Base-by-base conservation (phyloP, 1,140 invertebrate genomes). In the Wasmannia auropunctata region DNA sequence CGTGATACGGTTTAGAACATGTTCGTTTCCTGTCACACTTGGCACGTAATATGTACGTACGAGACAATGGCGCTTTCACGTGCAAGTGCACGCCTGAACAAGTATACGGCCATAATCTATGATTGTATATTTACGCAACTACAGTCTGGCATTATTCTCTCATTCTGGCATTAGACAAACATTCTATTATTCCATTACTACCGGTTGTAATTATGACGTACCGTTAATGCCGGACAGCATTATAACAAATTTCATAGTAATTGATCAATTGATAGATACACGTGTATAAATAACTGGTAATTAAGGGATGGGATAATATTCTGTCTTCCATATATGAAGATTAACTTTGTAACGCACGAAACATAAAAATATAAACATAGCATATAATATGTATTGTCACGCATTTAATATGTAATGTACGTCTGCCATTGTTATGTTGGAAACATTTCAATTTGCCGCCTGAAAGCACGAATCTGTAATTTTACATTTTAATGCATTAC, bases 401-500 rank as follows among this genome's bases (percentile, higher is more conserved):
- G 6, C 6, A 5, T 77, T 79, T 37, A 67, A 67, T 51, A 65
- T 65, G n/a, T 65, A 65, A 79, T 79, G n/a, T 43, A 25, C 34
- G 37, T 62, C 31, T 22, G 43, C 14, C 37, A 34, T 80, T 69
- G 62, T 80, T 46, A 83, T 8, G 54, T 46, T 22, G 37, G 19
- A n/a, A 54, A 83, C 37, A 72, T 83, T 72, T 83, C 79, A 72
- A 72, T 83, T 72, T 83, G 40, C 19, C n/a, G 37, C 11, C 63
- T 60, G 67, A 60, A 83, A 83, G 79, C 79, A 4, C 25, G 79
- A 60, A 58, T 74, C 37, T 46, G 51, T 74, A 83, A 83, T 83
- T 83, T 74, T 19, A 70, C 67, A 69, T 83, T 81, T 81, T 72
- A 81, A 70, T 72, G 43, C 51, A 4, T 56, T 34, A 58, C 22